Base-by-base conservation (phyloP, 2,888 invertebrate genomes). In the Crepidodera aurea region DNA sequence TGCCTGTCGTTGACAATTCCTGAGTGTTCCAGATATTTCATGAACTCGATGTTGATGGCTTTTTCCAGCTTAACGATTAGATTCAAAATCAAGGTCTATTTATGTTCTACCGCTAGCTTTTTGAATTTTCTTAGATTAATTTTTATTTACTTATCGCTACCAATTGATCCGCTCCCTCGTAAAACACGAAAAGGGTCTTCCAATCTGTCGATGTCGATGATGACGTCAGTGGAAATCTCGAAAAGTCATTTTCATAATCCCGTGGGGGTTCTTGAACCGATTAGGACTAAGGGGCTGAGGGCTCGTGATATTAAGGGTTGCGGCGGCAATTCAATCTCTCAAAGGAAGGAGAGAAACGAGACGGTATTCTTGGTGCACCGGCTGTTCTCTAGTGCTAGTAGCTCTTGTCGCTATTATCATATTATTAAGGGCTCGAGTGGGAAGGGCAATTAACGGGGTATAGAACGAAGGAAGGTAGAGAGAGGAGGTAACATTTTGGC, bases 201-300 rank as follows among this genome's bases (percentile, higher is more conserved):
- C 42, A 54, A 54, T 54, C 54, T 54, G 54, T 54, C 54, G 54
- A 51, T 51, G 22, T n/a, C 32, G 32, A 40, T 18, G 54, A 25
- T 54, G 54, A 54, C 54, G 54, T 54, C 54, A 54, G 54, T 54
- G 18, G 44, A 54, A 54, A 54, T 54, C 54, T 44, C 54, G 42
- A 54, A 57, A 57, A 57, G 57, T 57, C 57, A 51, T 57, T 57
- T 57, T 57, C 57, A 48, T 57, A 57, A 57, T 57, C 57, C 57
- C 57, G 22, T 16, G 18, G 50, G 57, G 50, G 50, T 51, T 51
- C 57, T 57, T 39, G 39, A 57, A 57, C 29, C 48, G 57, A 57
- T 57, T 57, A 57, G 57, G 57, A 39, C 29, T 34, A 27, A 57
- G 50, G 48, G 50, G 18, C 50, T 57, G 18, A 37, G 48, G 57